phyloP scores from a whole-genome alignment of 1,140 invertebrate genomes.

The Paralvinella palmiformis region DNA sequence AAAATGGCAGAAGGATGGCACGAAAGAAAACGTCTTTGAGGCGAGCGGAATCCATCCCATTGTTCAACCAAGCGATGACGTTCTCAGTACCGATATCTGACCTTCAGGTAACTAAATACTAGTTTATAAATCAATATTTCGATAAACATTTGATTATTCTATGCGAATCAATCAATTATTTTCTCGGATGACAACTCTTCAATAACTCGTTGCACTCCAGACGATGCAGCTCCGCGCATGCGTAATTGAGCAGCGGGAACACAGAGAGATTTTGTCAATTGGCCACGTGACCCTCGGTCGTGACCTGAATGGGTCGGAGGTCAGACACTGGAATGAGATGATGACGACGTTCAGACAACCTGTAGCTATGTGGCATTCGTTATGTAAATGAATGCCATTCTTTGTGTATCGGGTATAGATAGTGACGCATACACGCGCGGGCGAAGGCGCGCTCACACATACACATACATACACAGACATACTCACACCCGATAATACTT shows the following conservation, averaged over 20 bases:
- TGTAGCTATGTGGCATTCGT: constrained; percentile 76
- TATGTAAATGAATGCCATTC: constrained; percentile 51
- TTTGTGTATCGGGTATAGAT: too few species aligned
- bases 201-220: too few species aligned
- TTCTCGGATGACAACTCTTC: too few species aligned
- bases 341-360: constrained; percentile 70
- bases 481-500: too few species aligned
- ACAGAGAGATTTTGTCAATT: constrained; percentile 55
- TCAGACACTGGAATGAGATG: constrained; percentile 79
- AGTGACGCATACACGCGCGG: too few species aligned
- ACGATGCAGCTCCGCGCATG: constrained; percentile 66
- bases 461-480: too few species aligned
- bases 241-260: constrained; percentile 54
- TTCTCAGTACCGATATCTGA: constrained; percentile 66
- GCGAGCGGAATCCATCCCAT: constrained; percentile 59
- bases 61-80: constrained; percentile 75
- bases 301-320: constrained; percentile 61
- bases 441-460: too few species aligned
- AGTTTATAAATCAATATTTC: too few species aligned
- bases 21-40: constrained; percentile 44
- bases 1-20: constrained; percentile 51
- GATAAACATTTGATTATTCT: too few species aligned
- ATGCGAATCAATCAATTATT: too few species aligned
- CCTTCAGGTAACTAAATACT: constrained; percentile 58
- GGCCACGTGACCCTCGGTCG: constrained; percentile 54